Conservation (phyloP, 2,888 invertebrate genomes). For the Odontothrips loti region DNA sequence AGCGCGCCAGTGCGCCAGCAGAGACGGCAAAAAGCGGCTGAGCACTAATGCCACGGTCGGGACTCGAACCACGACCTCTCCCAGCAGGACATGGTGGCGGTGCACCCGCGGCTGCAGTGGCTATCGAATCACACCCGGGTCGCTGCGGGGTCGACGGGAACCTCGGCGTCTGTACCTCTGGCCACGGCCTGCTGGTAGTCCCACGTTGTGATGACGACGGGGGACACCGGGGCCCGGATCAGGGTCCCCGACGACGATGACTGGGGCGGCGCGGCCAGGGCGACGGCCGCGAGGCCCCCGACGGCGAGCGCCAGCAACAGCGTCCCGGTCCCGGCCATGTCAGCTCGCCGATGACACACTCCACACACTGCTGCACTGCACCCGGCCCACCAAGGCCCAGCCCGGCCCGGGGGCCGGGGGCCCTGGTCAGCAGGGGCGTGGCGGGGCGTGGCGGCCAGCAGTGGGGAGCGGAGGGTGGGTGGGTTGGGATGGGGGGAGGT, state of each 20-base stretch:
- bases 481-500: too few species aligned
- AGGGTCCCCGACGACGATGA: not conserved
- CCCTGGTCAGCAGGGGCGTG: not conserved
- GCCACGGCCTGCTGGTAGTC: slow-evolving; percentile 15
- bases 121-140: too few species aligned
- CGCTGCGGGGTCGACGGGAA: too few species aligned
- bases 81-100: too few species aligned
- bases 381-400: not conserved
- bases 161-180: not conserved
- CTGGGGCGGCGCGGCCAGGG: not conserved
- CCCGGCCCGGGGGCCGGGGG: not conserved
- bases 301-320: not conserved
- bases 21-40: too few species aligned
- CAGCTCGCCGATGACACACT: slow-evolving; percentile 11
- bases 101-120: too few species aligned
- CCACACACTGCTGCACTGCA: slow-evolving; percentile 7
- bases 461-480: not conserved
- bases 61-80: not conserved
- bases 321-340: not conserved
- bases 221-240: not conserved
- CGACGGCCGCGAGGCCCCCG: not conserved
- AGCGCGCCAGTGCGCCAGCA: too few species aligned
- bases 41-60: not conserved
- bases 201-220: slow-evolving; percentile 20
- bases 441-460: not conserved